Base-by-base conservation (phyloP, 2,888 invertebrate species). In the Euplagia quadripunctaria region DNA sequence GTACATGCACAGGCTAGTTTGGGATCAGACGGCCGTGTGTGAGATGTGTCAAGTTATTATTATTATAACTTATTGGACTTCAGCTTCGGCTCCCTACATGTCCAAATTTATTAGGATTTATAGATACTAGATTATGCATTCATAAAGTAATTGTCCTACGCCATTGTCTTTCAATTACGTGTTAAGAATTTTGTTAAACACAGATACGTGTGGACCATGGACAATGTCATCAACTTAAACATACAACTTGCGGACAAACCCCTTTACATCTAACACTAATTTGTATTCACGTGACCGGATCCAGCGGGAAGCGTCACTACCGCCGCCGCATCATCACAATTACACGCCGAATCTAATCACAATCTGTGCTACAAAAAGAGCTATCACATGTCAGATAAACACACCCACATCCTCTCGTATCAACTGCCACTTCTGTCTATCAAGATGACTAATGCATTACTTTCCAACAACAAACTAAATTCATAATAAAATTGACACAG, bases 331-430 rank as follows among this genome's bases (percentile, higher is more conserved):
- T 73, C 79, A 73, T 73, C 76, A 79, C 77, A 79, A 85, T 77
- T 81, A 85, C 76, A 78, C 70, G 74, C 71, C 71, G 75, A 78
- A 86, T 86, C 78, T 83, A 78, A 85, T 86, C 86, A 78, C 66
- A 31, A 85, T 85, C 85, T 79, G 76, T 76, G 76, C 77, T 77
- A 83, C 83, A 79, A 84, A 85, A 80, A 78, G 81, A 84, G 81
- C 72, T 83, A 85, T 83, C 86, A 82, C 66, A 77, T 73, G 79
- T 73, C 78, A 78, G 78, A 77, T 75, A 80, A 80, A 79, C 77
- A 79, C 83, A 77, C 83, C 80, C 79, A 85, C 83, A 82, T 85
- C 85, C 82, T 79, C 74, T 79, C 61, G 77, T 79, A 79, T 78
- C 74, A 79, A 74, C 78, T 74, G 71, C 70, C 75, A 80, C 73